A percentile compares a stretch with the other conserved stretches of the same genome.
Evolutionary conservation across 2,113 vertebrate genomes (phyloP).

Genomic region (Pluvialis apricaria): DNA sequence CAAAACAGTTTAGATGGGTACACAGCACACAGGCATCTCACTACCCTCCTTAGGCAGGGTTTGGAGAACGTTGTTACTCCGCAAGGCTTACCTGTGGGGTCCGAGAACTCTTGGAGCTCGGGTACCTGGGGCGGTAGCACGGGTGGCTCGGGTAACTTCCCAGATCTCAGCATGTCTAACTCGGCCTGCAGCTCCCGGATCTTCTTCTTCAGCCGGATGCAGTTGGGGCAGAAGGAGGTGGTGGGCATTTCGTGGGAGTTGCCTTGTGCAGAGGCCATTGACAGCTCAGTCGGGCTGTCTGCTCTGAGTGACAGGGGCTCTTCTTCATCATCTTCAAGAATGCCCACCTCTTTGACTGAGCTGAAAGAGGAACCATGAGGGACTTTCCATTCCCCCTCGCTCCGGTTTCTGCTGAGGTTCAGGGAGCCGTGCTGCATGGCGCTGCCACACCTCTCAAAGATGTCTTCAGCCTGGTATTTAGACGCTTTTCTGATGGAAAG

Average conservation of each 20-base stretch:
- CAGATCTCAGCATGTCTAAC: constrained; percentile 84
- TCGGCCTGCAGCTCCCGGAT: constrained; percentile 92
- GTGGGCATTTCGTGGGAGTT: constrained; percentile 80
- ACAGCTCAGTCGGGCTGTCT: constrained; percentile 80
- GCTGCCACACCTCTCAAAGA: constrained; percentile 66
- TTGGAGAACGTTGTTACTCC: constrained; percentile 47
- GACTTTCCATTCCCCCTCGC: constrained; percentile 72
- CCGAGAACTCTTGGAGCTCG: constrained; percentile 84
- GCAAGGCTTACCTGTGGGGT: constrained; percentile 84
- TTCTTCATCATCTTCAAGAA: constrained; percentile 73
- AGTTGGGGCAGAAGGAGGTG: constrained; percentile 95
- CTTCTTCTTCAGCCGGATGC: constrained; percentile 89
- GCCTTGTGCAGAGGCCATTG: constrained; percentile 57
- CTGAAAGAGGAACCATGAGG: constrained; percentile 51
- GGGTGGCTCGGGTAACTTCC: constrained; percentile 69
- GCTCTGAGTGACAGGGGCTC: constrained; percentile 77
- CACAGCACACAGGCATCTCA: constrained; percentile 26
- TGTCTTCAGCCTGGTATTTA: constrained; percentile 69
- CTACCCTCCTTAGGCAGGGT: constrained; percentile 52
- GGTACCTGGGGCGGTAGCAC: constrained; percentile 78
- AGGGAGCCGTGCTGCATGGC: constrained; percentile 37
- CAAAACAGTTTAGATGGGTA: background rate
- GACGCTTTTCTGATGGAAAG: constrained; percentile 73
- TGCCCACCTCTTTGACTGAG: constrained; percentile 64
- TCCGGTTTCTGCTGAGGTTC: constrained; percentile 59